Conservation (phyloP, 2,888 invertebrate genomes). For the Ctenicera cuprea region DNA sequence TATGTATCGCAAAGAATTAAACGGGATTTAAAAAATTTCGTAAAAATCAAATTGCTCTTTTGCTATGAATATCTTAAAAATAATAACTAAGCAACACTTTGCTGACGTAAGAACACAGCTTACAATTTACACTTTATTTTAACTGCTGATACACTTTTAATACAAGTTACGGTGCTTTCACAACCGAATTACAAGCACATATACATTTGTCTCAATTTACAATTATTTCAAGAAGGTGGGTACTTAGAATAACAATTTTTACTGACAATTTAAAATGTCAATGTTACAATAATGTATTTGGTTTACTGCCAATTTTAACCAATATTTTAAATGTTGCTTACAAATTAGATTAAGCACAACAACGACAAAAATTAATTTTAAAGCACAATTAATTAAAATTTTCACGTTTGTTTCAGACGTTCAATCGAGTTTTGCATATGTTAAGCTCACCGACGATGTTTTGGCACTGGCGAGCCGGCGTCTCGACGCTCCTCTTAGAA, state of each 20-base stretch:
- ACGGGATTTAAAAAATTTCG: background rate
- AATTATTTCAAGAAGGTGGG: background rate
- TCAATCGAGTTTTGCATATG: background rate
- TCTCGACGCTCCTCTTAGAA: constrained; percentile 47
- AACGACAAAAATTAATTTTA: background rate
- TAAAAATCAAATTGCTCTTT: background rate
- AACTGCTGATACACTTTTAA: constrained; percentile 34
- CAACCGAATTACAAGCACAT: constrained; percentile 47
- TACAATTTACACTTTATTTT: constrained; percentile 49
- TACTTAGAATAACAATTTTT: background rate
- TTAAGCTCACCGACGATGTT: constrained; percentile 35
- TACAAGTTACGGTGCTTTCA: constrained; percentile 32
- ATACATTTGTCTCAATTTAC: constrained; percentile 6
- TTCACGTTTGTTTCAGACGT: constrained; percentile 4
- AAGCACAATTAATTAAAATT: background rate
- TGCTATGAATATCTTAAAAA: background rate
- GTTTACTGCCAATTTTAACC: too few species aligned
- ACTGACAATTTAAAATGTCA: background rate
- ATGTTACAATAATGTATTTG: background rate
- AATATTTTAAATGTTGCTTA: constrained; percentile 10
- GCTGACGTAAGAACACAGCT: constrained; percentile 3
- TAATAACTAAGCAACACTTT: constrained; percentile 14
- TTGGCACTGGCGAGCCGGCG: constrained; percentile 47
- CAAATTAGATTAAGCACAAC: constrained; percentile 28
- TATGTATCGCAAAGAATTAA: background rate